phyloP scores from a whole-genome alignment of 2,113 vertebrate genomes.

The Entomyzon cyanotis region DNA sequence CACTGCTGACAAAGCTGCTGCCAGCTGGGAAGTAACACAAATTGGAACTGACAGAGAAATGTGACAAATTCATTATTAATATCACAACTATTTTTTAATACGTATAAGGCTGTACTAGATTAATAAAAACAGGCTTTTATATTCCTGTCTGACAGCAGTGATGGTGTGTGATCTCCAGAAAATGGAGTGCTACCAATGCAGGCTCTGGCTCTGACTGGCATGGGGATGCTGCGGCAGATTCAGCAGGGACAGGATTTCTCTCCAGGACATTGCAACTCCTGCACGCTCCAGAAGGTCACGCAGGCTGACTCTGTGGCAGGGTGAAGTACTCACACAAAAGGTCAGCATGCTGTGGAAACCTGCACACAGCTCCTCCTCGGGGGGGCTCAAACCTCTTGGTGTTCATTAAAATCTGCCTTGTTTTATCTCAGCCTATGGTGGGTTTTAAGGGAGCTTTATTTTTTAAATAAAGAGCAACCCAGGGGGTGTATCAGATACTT shows the following conservation, averaged over 20 bases:
- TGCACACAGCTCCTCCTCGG: neutral
- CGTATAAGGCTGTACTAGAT: constrained; percentile 20
- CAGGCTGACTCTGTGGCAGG: neutral
- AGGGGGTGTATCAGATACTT: neutral
- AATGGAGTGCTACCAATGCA: rapidly evolving
- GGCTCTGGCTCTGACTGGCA: neutral
- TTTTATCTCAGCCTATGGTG: neutral
- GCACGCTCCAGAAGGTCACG: constrained; percentile 5
- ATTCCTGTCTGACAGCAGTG: neutral
- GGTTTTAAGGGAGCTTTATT: neutral
- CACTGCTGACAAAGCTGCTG: neutral
- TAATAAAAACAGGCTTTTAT: constrained; percentile 33
- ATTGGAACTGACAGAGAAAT: constrained; percentile 33
- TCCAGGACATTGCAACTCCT: constrained; percentile 18
- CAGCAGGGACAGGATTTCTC: neutral
- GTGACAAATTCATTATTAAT: constrained; percentile 62
- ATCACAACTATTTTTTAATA: constrained; percentile 47
- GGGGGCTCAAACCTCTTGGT: neutral
- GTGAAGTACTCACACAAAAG: constrained; percentile 28
- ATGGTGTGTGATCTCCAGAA: neutral
- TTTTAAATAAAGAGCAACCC: neutral
- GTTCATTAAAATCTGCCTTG: neutral
- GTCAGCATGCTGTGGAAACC: neutral
- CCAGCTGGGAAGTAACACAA: neutral
- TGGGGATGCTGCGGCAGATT: rapidly evolving